Percentiles rank a stretch among this genome's conserved stretches.
phyloP scores from a whole-genome alignment of 2,113 vertebrate species.

The Lepidothrix coronata region DNA sequence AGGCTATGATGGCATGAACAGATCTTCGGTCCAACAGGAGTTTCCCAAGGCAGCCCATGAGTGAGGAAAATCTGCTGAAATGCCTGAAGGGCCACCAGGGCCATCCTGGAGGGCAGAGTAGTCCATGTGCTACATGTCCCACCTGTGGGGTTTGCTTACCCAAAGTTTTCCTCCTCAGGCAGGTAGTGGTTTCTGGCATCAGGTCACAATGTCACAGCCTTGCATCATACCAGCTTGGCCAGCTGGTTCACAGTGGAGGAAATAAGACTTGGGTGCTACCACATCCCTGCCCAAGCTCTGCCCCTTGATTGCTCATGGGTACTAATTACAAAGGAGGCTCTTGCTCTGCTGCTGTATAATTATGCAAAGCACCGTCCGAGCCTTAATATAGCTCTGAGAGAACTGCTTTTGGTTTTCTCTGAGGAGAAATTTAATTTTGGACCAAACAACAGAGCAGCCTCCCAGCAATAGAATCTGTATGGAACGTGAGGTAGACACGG shows the following conservation, averaged over 20 bases:
- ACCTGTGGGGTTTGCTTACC: neutral
- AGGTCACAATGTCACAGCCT: neutral
- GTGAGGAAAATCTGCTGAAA: neutral
- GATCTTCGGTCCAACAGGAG: neutral
- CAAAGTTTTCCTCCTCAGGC: neutral
- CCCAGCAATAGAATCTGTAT: neutral
- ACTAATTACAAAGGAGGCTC: neutral
- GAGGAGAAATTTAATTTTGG: neutral
- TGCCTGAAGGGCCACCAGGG: neutral
- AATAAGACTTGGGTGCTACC: neutral
- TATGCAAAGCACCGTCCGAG: neutral
- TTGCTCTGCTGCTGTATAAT: slow-evolving; percentile 19
- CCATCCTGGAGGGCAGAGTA: neutral
- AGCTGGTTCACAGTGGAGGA: neutral
- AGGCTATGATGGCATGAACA: neutral
- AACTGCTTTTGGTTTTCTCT: neutral
- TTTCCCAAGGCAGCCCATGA: neutral
- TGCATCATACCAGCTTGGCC: neutral
- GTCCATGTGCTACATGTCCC: rapidly evolving
- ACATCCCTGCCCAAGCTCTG: neutral
- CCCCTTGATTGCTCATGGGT: neutral
- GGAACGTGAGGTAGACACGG: rapidly evolving
- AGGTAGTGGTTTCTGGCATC: neutral
- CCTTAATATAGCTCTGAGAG: neutral
- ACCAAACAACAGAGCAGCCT: neutral